Conservation (phyloP, 2,888 invertebrate species). For the Temnothorax ravouxi region DNA sequence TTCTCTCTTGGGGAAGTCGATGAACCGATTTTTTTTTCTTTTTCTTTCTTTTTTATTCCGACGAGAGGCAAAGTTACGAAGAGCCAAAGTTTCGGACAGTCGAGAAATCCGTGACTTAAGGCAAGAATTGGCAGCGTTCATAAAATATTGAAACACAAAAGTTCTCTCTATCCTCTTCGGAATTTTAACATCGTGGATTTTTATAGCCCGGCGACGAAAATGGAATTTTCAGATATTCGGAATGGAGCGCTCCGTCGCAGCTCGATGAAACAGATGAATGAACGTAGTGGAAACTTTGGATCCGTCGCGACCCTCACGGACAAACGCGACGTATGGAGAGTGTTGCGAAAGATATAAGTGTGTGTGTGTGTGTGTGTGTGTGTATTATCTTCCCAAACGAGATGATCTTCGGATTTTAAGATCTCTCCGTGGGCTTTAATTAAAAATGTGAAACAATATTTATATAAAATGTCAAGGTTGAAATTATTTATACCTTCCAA, state of each 20-base stretch:
- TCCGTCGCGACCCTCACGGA: not conserved
- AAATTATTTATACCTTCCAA: not conserved
- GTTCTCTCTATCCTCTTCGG: not conserved
- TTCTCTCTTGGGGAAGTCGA: not conserved
- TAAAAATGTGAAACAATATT: not conserved
- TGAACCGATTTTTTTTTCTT: not conserved
- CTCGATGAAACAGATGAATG: slow-evolving; percentile 20
- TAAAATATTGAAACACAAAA: slow-evolving; percentile 20
- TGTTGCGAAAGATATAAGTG: not conserved
- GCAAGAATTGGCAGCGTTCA: slow-evolving; percentile 13
- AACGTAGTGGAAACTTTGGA: slow-evolving; percentile 17
- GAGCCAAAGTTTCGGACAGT: slow-evolving; percentile 6
- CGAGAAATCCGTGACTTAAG: not conserved
- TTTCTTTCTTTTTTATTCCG: not conserved
- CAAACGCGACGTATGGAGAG: not conserved
- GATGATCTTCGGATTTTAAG: not conserved
- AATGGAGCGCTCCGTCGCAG: not conserved
- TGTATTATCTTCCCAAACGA: not conserved
- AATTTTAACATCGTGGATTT: not conserved
- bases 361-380: too few species aligned
- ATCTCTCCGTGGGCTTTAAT: not conserved
- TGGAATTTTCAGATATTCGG: not conserved
- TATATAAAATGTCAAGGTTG: slow-evolving; percentile 13
- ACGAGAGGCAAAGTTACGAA: not conserved
- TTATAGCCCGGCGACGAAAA: not conserved